Evolutionary conservation across 2,113 vertebrate genomes (phyloP).

Genomic region (Odontesthes bonariensis): DNA sequence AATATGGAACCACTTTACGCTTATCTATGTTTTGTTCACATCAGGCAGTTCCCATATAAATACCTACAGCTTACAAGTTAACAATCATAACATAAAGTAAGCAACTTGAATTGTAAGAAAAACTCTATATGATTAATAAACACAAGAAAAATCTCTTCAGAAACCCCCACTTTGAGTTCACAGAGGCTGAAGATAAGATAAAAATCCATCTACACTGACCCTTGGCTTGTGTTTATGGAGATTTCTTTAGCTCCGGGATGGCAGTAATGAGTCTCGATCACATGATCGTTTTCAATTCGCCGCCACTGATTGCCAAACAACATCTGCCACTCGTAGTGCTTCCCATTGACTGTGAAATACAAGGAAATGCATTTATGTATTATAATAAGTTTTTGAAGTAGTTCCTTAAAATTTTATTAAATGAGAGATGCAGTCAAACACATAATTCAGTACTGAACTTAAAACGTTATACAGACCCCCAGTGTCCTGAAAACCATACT

Average conservation of each 20-base stretch:
- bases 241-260: conserved; percentile 76
- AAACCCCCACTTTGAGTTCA: not conserved
- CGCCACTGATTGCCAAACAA: conserved; percentile 41
- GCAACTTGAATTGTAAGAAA: too few species aligned
- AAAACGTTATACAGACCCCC: conserved; percentile 15
- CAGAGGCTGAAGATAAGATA: not conserved
- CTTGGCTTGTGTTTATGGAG: conserved; percentile 37
- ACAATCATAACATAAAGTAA: not conserved
- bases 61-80: not conserved
- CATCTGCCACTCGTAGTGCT: conserved; percentile 70
- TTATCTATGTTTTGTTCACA: too few species aligned
- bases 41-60: too few species aligned
- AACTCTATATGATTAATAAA: not conserved
- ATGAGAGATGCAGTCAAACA: too few species aligned
- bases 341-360: conserved; percentile 46
- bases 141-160: not conserved
- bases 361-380: not conserved
- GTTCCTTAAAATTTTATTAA: too few species aligned
- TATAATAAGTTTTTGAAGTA: too few species aligned
- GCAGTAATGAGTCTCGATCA: conserved; percentile 79
- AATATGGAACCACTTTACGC: too few species aligned
- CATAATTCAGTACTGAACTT: too few species aligned
- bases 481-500: not conserved
- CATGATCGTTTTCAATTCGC: conserved; percentile 57
- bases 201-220: conserved; percentile 47